These are phyloP conservation scores for Epirrhoe alternata DNA, from an alignment of 2,888 invertebrate species.

Conservation along the genomic window DNA sequence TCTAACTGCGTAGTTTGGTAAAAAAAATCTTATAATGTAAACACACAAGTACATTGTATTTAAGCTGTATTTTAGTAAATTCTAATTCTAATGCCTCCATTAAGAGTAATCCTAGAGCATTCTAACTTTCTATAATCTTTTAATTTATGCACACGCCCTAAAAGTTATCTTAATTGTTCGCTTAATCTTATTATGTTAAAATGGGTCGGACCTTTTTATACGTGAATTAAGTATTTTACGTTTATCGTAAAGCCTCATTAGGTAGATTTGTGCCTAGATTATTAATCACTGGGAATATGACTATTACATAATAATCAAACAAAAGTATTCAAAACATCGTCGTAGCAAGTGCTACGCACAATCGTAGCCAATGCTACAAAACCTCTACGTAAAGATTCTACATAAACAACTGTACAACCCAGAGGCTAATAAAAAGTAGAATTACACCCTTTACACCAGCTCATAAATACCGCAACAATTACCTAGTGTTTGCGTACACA, in stretches of 20 bases:
- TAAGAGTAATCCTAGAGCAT: conserved; percentile 37
- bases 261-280: conserved; percentile 25
- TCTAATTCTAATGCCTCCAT: conserved; percentile 43
- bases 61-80: conserved; percentile 29
- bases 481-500: conserved; percentile 38
- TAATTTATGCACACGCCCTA: conserved; percentile 52
- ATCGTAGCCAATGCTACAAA: conserved; percentile 11
- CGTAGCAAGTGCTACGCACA: conserved; percentile 1
- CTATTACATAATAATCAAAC: neutral
- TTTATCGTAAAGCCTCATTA: conserved; percentile 40
- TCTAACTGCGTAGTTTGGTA: no score
- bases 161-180: conserved; percentile 46
- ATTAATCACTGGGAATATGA: conserved; percentile 1
- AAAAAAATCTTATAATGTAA: no score
- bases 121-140: conserved; percentile 51
- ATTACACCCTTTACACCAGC: conserved; percentile 23
- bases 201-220: conserved; percentile 48
- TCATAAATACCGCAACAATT: conserved; percentile 38
- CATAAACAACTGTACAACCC: conserved; percentile 5
- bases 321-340: no score
- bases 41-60: no score
- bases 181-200: conserved; percentile 56
- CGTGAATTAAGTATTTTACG: conserved; percentile 51
- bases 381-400: neutral
- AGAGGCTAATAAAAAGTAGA: conserved; percentile 19